Conservation (phyloP, 2,888 invertebrate genomes). For the Chironomus tentans region DNA sequence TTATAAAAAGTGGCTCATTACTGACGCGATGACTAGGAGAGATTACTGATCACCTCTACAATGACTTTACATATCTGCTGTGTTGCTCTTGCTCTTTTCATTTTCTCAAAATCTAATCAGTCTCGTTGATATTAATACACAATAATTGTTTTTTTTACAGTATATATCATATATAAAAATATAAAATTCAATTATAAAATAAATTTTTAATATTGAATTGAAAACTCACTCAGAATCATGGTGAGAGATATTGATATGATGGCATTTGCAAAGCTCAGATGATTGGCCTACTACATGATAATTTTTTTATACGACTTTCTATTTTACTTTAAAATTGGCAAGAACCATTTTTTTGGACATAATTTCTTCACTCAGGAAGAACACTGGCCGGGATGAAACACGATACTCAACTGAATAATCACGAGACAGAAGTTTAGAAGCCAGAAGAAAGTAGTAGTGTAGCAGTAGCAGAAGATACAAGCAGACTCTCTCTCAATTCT, state of each 20-base stretch:
- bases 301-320: background rate
- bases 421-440: too few species aligned
- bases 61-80: background rate
- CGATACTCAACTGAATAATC: background rate
- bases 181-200: background rate
- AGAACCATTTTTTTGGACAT: background rate
- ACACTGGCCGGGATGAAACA: background rate
- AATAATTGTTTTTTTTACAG: background rate
- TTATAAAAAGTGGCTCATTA: too few species aligned
- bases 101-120: background rate
- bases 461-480: too few species aligned
- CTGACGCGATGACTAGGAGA: too few species aligned
- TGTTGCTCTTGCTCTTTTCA: background rate
- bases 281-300: background rate
- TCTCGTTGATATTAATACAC: background rate
- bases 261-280: background rate
- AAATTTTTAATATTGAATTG: constrained; percentile 11
- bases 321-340: background rate
- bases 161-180: background rate
- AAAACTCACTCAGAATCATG: constrained; percentile 26
- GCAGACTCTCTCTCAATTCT: too few species aligned
- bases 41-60: too few species aligned
- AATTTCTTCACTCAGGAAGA: background rate
- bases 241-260: constrained; percentile 5
- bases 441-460: too few species aligned